Evolutionary conservation across 2,888 invertebrate genomes (phyloP).

Genomic region (Lasioglossum oenotherae): DNA sequence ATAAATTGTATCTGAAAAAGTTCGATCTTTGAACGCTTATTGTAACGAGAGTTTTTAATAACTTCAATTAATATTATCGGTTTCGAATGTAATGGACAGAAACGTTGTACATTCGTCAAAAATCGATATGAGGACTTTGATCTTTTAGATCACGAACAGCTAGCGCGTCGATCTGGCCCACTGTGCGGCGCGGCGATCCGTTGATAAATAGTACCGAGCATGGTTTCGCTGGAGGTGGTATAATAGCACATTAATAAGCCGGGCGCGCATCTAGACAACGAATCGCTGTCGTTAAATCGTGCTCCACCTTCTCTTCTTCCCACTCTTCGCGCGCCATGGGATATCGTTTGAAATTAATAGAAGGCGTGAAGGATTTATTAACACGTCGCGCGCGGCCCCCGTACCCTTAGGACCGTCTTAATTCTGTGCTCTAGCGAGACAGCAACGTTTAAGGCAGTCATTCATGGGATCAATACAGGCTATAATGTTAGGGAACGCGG

Average conservation of each 20-base stretch:
- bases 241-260: not conserved
- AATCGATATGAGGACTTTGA: too few species aligned
- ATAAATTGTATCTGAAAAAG: too few species aligned
- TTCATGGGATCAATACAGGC: conserved; percentile 29
- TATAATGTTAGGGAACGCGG: conserved; percentile 28
- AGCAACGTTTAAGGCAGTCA: conserved; percentile 19
- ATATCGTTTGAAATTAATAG: conserved; percentile 1
- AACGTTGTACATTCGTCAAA: too few species aligned
- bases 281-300: not conserved
- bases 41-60: too few species aligned
- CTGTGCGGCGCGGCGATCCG: not conserved
- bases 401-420: not conserved
- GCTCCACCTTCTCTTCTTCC: conserved; percentile 1
- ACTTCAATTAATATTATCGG: too few species aligned
- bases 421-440: not conserved
- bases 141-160: too few species aligned
- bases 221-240: not conserved
- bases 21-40: too few species aligned
- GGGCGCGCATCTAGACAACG: not conserved
- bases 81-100: too few species aligned
- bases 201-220: not conserved
- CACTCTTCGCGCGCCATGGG: not conserved
- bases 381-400: not conserved
- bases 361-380: conserved; percentile 15
- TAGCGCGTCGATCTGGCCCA: too few species aligned